Base-by-base conservation (phyloP, 2,797 vertebrate genomes). In the Micropoecilia bifurca region DNA sequence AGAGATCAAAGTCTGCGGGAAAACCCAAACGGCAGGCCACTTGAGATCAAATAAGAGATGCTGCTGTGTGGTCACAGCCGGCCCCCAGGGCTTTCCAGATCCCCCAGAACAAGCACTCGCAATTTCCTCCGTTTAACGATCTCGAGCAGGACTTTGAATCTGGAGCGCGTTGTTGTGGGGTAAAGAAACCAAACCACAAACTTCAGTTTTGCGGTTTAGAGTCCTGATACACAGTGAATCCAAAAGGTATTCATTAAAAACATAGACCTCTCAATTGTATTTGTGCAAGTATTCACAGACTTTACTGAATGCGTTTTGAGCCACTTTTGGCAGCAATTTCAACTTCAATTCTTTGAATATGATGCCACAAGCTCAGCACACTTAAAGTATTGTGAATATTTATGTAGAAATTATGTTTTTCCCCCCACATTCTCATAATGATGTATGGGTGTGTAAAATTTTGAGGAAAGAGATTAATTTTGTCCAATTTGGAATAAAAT, bases 1-100 rank as follows among this genome's bases (percentile, higher is more conserved):
- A 91, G 95, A 96, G 97, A 98, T 98, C 97, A 97, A 97, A 97
- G 96, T 53, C 76, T 69, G 80, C 89, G 91, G 96, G 95, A 95
- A 80, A 95, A 95, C 88, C 92, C 96, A 93, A 92, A 92, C 92
- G 96, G 94, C 96, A 94, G 14, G 39, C 69, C 83, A 85, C 85
- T 90, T 1, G 4, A 91, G 91, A 92, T 93, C 82, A 93, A 88
- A 85, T 80, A 73, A 63, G 33, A 59, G 79, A 86, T 85, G 83
- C 73, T 82, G 59, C 80, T 80, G 69, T 20, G 61, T 0, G 22
- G 69, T 59, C 50, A 4, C 22, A 13, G 18, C 39, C 57, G 8
- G 80, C 85, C 83, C 83, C 0, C 74, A 78, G 77, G 79, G 75
- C 81, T 73, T 25, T 79, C 80, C 73, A 75, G 83, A 30, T 3